These are phyloP conservation scores for Pangasius sanitwongsei DNA, from an alignment of 2,797 vertebrate species.

Conservation along the genomic window DNA sequence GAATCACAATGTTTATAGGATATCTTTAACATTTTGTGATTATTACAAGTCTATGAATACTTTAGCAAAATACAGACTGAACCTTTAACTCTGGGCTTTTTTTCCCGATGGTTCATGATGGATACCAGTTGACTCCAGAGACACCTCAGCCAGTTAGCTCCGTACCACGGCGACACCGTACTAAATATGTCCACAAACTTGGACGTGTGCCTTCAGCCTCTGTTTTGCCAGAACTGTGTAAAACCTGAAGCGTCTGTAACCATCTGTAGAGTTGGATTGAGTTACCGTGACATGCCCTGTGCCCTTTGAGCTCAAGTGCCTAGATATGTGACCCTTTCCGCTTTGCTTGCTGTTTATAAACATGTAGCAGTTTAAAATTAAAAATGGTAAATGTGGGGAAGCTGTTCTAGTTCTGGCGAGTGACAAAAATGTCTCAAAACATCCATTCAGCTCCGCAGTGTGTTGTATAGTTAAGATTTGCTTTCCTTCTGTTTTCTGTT, in stretches of 20 bases:
- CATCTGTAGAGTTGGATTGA: conserved; percentile 32
- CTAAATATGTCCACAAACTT: conserved; percentile 3
- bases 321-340: conserved; percentile 33
- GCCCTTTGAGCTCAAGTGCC: conserved; percentile 14
- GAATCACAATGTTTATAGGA: neutral
- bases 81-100: conserved; percentile 2
- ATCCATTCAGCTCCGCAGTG: neutral
- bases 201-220: neutral
- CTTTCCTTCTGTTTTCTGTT: neutral
- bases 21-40: neutral
- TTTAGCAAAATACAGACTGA: neutral
- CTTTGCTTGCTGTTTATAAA: conserved; percentile 1
- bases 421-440: neutral
- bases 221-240: conserved; percentile 9
- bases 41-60: neutral
- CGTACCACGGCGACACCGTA: neutral
- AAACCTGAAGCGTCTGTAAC: neutral
- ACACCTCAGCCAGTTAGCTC: neutral
- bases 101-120: neutral
- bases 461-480: neutral
- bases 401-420: neutral
- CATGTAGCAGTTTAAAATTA: neutral
- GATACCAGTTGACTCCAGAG: neutral
- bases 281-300: conserved; percentile 31
- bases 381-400: neutral